Percentiles rank a stretch among this genome's conserved stretches.
Evolutionary conservation across 1,140 invertebrate species (phyloP).

Genomic region (Drosophila suzukii): DNA sequence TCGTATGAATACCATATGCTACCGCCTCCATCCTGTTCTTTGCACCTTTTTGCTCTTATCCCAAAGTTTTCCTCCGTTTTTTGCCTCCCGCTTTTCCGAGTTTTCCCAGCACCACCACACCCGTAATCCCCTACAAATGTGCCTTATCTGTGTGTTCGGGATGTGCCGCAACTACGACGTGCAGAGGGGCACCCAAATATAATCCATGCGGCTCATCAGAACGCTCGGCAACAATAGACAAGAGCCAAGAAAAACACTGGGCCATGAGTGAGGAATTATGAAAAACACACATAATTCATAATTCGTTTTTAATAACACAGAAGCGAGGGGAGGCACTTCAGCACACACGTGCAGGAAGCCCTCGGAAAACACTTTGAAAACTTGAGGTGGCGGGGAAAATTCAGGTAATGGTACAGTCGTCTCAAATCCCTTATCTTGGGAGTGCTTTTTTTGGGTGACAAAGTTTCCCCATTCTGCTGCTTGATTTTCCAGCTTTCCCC

Average conservation of each 20-base stretch:
- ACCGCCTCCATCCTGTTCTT: conserved; percentile 18
- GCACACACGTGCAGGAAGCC: conserved; percentile 46
- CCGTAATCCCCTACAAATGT: conserved; percentile 67
- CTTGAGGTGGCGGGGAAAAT: conserved; percentile 6
- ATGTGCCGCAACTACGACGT: conserved; percentile 45
- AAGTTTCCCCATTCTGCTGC: conserved; percentile 1
- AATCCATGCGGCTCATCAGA: conserved; percentile 42
- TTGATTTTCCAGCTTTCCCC: conserved; percentile 9
- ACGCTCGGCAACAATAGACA: conserved; percentile 47
- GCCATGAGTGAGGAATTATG: conserved; percentile 51
- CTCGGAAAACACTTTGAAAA: conserved; percentile 20
- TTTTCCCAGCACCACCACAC: conserved; percentile 1
- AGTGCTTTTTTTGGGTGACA: not conserved
- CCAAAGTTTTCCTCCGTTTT: conserved; percentile 35
- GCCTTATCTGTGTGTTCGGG: conserved; percentile 66
- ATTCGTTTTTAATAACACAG: conserved; percentile 79
- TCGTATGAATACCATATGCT: conserved; percentile 34
- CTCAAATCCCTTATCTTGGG: conserved; percentile 51
- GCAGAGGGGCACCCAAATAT: conserved; percentile 25
- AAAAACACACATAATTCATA: conserved; percentile 78
- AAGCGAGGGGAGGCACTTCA: conserved; percentile 17
- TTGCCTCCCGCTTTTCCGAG: conserved; percentile 17
- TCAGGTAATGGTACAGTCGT: conserved; percentile 18
- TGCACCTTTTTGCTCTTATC: conserved; percentile 34
- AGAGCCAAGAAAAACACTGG: conserved; percentile 11